Conservation (phyloP, 2,113 vertebrate genomes). For the Helogale parvula region DNA sequence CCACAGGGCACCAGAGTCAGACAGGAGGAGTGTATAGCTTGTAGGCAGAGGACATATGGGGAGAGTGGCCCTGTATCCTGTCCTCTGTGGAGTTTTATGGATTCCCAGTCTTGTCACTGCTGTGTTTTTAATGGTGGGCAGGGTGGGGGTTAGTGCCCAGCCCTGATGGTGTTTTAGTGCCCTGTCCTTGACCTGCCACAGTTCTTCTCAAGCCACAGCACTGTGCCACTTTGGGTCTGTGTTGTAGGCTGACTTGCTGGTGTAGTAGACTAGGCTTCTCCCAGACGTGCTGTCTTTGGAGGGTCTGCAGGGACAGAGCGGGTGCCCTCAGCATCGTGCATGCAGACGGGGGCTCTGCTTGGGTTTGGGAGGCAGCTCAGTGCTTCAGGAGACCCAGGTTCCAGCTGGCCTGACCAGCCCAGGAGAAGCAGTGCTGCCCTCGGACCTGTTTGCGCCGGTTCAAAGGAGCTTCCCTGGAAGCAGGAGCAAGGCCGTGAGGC, state of each 20-base stretch:
- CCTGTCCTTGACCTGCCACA: background rate
- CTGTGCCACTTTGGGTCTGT: background rate
- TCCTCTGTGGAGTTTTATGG: background rate
- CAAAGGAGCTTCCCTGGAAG: background rate
- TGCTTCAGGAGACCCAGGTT: background rate
- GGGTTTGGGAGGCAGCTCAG: background rate
- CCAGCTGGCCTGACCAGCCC: background rate
- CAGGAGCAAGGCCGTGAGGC: background rate
- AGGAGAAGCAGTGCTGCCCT: background rate
- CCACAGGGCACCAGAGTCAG: background rate
- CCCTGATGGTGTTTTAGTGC: background rate
- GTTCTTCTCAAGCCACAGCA: background rate
- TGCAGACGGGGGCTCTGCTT: background rate
- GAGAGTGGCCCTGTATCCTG: background rate
- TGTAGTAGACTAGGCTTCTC: background rate
- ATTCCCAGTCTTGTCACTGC: background rate
- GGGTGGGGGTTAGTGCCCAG: background rate
- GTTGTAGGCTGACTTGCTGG: background rate
- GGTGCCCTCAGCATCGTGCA: background rate
- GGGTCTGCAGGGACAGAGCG: background rate
- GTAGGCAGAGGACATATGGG: background rate
- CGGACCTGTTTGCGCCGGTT: background rate
- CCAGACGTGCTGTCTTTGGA: accelerated
- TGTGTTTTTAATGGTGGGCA: background rate
- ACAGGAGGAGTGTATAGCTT: no score